These are phyloP conservation scores for Drosophila parvula DNA, from an alignment of 1,140 invertebrate genomes.

Conservation along the genomic window DNA sequence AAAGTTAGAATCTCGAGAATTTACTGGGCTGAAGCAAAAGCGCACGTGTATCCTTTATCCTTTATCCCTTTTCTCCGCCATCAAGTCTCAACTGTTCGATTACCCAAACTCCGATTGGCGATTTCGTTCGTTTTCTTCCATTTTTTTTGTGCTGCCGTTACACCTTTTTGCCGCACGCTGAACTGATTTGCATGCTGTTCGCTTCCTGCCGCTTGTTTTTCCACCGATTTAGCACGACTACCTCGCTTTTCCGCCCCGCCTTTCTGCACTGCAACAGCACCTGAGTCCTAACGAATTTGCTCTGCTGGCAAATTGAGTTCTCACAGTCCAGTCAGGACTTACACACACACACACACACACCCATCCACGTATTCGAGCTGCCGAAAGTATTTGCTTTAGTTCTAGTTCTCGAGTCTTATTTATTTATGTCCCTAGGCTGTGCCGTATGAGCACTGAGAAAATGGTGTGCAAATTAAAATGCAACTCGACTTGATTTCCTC, in stretches of 20 bases:
- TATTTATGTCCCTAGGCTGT: slow-evolving; percentile 62
- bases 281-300: slow-evolving; percentile 38
- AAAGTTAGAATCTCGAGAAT: too few species aligned
- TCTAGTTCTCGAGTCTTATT: slow-evolving; percentile 64
- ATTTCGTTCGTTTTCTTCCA: slow-evolving; percentile 33
- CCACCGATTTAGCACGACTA: slow-evolving; percentile 69
- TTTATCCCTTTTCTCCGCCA: slow-evolving; percentile 2
- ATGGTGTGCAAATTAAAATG: slow-evolving; percentile 76
- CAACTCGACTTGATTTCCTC: slow-evolving; percentile 65
- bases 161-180: slow-evolving; percentile 60
- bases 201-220: slow-evolving; percentile 66
- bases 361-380: slow-evolving; percentile 10
- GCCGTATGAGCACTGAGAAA: slow-evolving; percentile 29
- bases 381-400: slow-evolving; percentile 57
- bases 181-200: slow-evolving; percentile 70
- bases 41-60: slow-evolving; percentile 32
- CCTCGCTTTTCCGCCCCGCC: background rate
- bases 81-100: slow-evolving; percentile 13
- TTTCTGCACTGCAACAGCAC: background rate
- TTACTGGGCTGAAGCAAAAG: slow-evolving; percentile 4
- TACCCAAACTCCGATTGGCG: slow-evolving; percentile 61
- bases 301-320: slow-evolving; percentile 37
- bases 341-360: background rate
- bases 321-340: background rate
- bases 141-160: slow-evolving; percentile 30